Evolutionary conservation across 2,797 vertebrate species (phyloP).

Genomic region (Pogonophryne albipinna): DNA sequence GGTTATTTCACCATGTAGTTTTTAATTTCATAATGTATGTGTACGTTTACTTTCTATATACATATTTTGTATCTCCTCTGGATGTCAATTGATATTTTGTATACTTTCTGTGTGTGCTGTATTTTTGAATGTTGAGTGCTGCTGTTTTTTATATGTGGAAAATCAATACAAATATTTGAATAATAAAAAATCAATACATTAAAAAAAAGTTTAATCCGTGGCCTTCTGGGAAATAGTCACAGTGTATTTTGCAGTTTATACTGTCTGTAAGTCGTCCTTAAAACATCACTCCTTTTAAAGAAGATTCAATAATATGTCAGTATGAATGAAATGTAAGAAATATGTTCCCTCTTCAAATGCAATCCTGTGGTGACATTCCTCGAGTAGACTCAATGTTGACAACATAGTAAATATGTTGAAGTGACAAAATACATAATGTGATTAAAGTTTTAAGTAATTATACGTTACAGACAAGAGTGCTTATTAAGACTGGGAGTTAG

Average conservation of each 20-base stretch:
- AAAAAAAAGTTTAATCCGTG: not conserved
- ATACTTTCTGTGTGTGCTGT: too few relatives aligned
- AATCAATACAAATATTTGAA: too few relatives aligned
- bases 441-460: conserved; percentile 19
- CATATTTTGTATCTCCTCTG: too few relatives aligned
- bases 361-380: not conserved
- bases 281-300: not conserved
- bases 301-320: not conserved
- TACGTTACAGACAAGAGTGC: conserved; percentile 5
- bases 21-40: too few relatives aligned
- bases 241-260: not conserved
- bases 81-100: too few relatives aligned
- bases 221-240: not conserved
- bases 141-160: too few relatives aligned
- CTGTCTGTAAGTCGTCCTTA: not conserved
- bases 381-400: not conserved
- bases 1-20: too few relatives aligned
- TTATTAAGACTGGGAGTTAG: conserved; percentile 10
- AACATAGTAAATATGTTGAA: not conserved
- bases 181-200: too few relatives aligned
- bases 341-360: not conserved
- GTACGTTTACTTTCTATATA: too few relatives aligned
- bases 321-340: too few relatives aligned
- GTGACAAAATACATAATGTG: not conserved
- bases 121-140: too few relatives aligned